phyloP scores from a whole-genome alignment of 2,113 vertebrate species.

The Manacus vitellinus region DNA sequence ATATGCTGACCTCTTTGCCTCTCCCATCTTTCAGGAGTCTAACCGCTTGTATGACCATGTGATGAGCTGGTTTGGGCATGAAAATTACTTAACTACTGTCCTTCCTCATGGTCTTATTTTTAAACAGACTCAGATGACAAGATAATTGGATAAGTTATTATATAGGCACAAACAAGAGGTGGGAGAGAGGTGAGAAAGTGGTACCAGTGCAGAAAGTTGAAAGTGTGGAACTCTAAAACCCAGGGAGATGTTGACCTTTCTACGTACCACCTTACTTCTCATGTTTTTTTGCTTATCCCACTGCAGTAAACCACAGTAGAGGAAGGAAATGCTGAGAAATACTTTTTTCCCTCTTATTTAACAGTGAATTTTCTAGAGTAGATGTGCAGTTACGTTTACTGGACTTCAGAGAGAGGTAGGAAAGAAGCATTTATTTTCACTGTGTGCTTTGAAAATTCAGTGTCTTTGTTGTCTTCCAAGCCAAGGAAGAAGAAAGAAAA shows the following conservation, averaged over 20 bases:
- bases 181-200: background rate
- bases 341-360: background rate
- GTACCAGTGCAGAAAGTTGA: background rate
- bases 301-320: background rate
- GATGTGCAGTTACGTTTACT: background rate
- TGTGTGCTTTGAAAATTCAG: background rate
- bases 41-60: background rate
- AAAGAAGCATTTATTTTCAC: background rate
- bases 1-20: background rate
- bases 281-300: background rate
- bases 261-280: background rate
- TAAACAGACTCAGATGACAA: background rate
- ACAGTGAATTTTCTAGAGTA: background rate
- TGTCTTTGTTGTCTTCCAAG: background rate
- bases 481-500: background rate
- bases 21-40: background rate
- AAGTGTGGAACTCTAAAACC: background rate
- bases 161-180: background rate
- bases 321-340: background rate
- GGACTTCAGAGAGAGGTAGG: background rate
- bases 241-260: background rate
- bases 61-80: background rate
- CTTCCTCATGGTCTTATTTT: background rate
- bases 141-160: background rate
- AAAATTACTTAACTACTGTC: background rate